phyloP scores from a whole-genome alignment of 2,888 invertebrate genomes.

The Callimorpha dominula region DNA sequence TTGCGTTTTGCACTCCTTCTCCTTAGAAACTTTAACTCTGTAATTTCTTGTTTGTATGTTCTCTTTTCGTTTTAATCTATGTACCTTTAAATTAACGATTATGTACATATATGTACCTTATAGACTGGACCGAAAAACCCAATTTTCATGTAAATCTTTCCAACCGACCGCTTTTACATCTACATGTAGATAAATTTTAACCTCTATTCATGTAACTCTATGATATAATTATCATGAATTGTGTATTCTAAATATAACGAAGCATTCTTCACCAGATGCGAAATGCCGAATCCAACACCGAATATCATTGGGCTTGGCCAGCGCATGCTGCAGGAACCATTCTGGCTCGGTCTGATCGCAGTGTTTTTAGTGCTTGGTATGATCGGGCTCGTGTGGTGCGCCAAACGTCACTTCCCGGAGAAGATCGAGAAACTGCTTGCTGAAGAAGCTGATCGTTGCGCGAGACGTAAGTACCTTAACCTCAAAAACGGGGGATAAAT shows the following conservation, averaged over 20 bases:
- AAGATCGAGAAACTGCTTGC: conserved; percentile 94
- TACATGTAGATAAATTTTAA: not conserved
- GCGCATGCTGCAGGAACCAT: conserved; percentile 94
- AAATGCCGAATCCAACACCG: conserved; percentile 88
- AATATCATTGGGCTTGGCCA: conserved; percentile 88
- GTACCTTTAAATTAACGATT: too few relatives aligned
- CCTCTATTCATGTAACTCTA: not conserved
- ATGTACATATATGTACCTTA: too few relatives aligned
- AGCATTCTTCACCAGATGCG: conserved; percentile 86
- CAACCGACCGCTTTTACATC: not conserved
- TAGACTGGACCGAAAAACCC: too few relatives aligned
- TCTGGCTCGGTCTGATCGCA: conserved; percentile 95
- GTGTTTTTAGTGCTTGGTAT: conserved; percentile 92
- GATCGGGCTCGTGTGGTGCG: conserved; percentile 94
- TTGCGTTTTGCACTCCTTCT: too few relatives aligned
- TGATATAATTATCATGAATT: too few relatives aligned
- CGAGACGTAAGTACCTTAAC: conserved; percentile 86
- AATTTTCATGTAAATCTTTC: too few relatives aligned
- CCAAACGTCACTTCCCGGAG: conserved; percentile 94
- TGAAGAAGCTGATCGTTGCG: conserved; percentile 92
- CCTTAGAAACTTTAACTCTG: too few relatives aligned
- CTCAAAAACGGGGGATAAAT: conserved; percentile 65
- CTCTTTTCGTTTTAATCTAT: too few relatives aligned
- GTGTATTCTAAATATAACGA: not conserved
- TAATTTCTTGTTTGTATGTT: too few relatives aligned